Percentiles rank a stretch among this genome's conserved stretches.
These are phyloP conservation scores for Alethe diademata DNA, from an alignment of 2,113 vertebrate species.

Conservation along the genomic window DNA sequence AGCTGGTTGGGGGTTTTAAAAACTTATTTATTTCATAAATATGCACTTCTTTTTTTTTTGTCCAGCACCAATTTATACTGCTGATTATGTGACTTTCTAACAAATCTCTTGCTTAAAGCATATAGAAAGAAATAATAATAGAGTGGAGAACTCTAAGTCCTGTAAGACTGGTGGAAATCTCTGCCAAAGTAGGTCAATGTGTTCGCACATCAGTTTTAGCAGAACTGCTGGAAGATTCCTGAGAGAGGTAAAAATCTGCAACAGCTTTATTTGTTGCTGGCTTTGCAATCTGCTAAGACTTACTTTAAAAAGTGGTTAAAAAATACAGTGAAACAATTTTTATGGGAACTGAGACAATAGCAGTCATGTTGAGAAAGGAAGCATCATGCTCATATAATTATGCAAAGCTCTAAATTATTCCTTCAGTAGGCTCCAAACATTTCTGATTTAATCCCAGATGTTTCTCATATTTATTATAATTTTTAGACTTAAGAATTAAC, in stretches of 20 bases:
- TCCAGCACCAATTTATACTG: neutral
- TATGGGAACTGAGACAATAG: neutral
- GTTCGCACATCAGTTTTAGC: conserved; percentile 1
- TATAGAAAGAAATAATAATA: conserved; percentile 6
- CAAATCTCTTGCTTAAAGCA: conserved; percentile 7
- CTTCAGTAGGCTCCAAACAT: neutral
- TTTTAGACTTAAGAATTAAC: neutral
- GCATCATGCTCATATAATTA: neutral
- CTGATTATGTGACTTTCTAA: neutral
- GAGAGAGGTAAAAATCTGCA: conserved; percentile 24
- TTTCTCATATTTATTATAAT: neutral
- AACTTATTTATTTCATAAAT: neutral
- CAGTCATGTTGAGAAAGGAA: neutral
- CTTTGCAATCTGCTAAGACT: neutral
- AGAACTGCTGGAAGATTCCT: neutral
- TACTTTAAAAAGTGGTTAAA: conserved; percentile 1
- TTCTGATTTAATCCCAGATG: neutral
- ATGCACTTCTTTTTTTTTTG: neutral
- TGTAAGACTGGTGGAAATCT: neutral
- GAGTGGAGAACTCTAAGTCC: neutral
- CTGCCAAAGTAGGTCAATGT: conserved; percentile 13
- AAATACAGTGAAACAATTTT: neutral
- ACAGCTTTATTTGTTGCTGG: neutral
- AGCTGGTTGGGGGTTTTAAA: neutral
- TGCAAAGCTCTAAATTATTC: neutral